Conservation (phyloP, 2,888 invertebrate species). For the Phytoseiulus persimilis region DNA sequence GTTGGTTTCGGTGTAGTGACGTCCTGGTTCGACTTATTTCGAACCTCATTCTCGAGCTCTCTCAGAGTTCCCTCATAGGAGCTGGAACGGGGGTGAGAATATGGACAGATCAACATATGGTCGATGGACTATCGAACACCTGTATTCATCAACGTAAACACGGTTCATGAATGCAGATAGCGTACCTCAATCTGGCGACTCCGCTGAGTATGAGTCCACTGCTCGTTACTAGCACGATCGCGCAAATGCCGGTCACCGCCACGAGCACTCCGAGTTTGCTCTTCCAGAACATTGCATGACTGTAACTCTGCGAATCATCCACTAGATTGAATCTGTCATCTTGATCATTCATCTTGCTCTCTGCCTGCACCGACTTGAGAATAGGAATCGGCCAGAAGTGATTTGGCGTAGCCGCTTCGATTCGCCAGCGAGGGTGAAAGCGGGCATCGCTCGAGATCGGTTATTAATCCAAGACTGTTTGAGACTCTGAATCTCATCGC, state of each 20-base stretch:
- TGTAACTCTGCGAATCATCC: not conserved
- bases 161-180: too few species aligned
- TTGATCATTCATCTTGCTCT: not conserved
- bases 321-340: not conserved
- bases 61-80: not conserved
- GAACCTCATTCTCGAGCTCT: not conserved
- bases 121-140: too few species aligned
- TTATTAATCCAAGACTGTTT: not conserved
- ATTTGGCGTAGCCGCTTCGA: not conserved
- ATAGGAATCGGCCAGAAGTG: not conserved
- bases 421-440: not conserved
- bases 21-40: not conserved
- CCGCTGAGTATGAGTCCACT: not conserved
- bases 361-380: not conserved
- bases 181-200: not conserved
- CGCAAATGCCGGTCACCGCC: not conserved
- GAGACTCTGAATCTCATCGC: too few species aligned
- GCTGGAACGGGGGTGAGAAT: not conserved
- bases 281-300: not conserved
- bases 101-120: too few species aligned
- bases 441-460: not conserved
- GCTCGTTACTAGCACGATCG: not conserved
- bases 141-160: too few species aligned
- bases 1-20: not conserved
- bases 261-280: conserved; percentile 7